Conservation (phyloP, 2,888 invertebrate genomes). For the Argyra leucocephala region DNA sequence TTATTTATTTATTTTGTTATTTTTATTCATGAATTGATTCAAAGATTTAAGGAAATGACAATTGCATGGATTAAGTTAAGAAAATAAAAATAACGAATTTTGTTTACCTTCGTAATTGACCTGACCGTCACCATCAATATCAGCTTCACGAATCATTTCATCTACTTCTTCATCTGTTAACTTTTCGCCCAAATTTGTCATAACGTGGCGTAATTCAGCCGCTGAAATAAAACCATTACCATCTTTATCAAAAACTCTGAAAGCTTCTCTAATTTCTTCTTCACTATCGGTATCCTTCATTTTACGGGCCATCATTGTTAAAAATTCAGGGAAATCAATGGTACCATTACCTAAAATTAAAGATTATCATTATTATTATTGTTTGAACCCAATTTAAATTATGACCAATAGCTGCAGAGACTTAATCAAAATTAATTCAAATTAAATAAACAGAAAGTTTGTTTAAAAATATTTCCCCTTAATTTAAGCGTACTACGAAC, state of each 20-base stretch:
- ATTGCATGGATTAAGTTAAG: too few species aligned
- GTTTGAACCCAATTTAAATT: too few species aligned
- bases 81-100: conserved; percentile 4
- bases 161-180: conserved; percentile 98
- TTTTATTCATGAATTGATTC: too few species aligned
- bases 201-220: conserved; percentile 96
- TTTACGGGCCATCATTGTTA: conserved; percentile 99
- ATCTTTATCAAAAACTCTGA: conserved; percentile 98
- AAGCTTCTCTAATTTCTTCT: conserved; percentile 98
- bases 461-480: too few species aligned
- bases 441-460: too few species aligned
- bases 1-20: too few species aligned
- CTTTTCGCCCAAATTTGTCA: conserved; percentile 99
- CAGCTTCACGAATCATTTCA: conserved; percentile 98
- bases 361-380: too few species aligned
- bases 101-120: conserved; percentile 50
- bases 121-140: conserved; percentile 98
- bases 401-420: too few species aligned
- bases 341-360: conserved; percentile 85
- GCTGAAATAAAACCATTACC: conserved; percentile 98
- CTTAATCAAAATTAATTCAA: too few species aligned
- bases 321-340: conserved; percentile 99
- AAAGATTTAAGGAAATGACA: too few species aligned
- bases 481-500: too few species aligned
- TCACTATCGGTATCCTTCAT: conserved; percentile 99